Evolutionary conservation across 2,797 vertebrate species (phyloP), one percentile per base, ranked within the genome.

Genomic region (Myoxocephalus aenaeus): DNA sequence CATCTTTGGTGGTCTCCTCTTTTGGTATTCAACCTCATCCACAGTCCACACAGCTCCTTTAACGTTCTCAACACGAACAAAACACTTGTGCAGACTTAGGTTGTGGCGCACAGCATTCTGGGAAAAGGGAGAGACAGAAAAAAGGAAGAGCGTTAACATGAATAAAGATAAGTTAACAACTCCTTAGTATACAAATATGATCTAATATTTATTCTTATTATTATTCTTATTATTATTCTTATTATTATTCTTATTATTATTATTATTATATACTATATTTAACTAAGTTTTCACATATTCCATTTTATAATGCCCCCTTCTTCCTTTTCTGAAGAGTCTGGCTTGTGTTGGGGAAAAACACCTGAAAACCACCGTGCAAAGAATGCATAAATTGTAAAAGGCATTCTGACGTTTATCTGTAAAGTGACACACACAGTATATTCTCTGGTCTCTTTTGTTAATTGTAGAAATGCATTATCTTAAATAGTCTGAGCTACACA

Each of bases 1-100:
- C 97, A 99, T 99, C 97, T 99, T 99, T 97, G 97, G 98, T 87
- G 98, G 98, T 95, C 98, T 98, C 95, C 98, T 94, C 96, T 99
- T 99, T 96, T 99, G 98, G 94, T 99, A 99, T 92, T 99, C 98
- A 56, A 97, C 96, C 94, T 99, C 98, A 7, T 99, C 98, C 90
- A 99, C 98, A 0, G 98, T 99, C 98, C 98, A 99, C 88, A 99
- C 98, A 0, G 98, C 98, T 4, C 98, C 98, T 90, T 99, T 99
- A 92, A 99, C 98, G 22, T 99, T 99, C 95, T 99, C 98, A 87
- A 99, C 98, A 0, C 98, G 98, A 89, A 99, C 98, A 40, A 99
- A 99, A 94, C 98, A 99, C 94, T 99, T 99, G 94, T 99, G 98
- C 93, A 99, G 96, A 95, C 98, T 99, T 93, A 99, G 96, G 95